A percentile compares a stretch with the other conserved stretches of the same genome.
phyloP scores from a whole-genome alignment of 1,140 invertebrate species.

The Lordiphosa clarofinis region DNA sequence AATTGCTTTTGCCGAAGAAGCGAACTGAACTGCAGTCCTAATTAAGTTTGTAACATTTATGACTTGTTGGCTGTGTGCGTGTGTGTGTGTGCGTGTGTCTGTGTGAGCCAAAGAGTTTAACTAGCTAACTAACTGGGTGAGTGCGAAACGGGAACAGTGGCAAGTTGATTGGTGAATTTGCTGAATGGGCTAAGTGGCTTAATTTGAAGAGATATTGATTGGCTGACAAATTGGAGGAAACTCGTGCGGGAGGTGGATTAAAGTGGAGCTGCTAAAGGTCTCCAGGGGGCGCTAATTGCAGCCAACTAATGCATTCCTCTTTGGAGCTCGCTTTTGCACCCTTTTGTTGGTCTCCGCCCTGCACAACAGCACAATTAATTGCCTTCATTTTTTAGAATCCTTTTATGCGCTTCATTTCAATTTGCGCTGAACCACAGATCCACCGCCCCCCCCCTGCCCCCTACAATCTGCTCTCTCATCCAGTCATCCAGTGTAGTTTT shows the following conservation, averaged over 20 bases:
- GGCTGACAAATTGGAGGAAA: slow-evolving; percentile 4
- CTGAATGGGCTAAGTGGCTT: slow-evolving; percentile 11
- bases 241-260: background rate
- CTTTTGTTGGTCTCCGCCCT: slow-evolving; percentile 1
- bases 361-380: slow-evolving; percentile 39
- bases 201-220: slow-evolving; percentile 15
- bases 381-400: slow-evolving; percentile 47
- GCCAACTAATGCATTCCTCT: slow-evolving; percentile 9
- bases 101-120: slow-evolving; percentile 10
- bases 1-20: slow-evolving; percentile 7
- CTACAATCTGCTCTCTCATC: too few species aligned
- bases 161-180: background rate
- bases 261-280: too few species aligned
- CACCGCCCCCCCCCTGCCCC: background rate
- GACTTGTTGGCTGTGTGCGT: slow-evolving; percentile 52
- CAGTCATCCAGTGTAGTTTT: slow-evolving; percentile 3
- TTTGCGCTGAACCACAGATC: slow-evolving; percentile 1
- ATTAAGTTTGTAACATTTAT: slow-evolving; percentile 75
- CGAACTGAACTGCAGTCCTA: slow-evolving; percentile 38
- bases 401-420: slow-evolving; percentile 49
- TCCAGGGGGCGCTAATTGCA: slow-evolving; percentile 5
- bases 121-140: slow-evolving; percentile 6
- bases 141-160: slow-evolving; percentile 1
- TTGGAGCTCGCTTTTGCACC: background rate
- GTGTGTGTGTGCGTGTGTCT: slow-evolving; percentile 5